Conservation (phyloP, 2,797 vertebrate species). For the Acrocephalus scirpaceus region DNA sequence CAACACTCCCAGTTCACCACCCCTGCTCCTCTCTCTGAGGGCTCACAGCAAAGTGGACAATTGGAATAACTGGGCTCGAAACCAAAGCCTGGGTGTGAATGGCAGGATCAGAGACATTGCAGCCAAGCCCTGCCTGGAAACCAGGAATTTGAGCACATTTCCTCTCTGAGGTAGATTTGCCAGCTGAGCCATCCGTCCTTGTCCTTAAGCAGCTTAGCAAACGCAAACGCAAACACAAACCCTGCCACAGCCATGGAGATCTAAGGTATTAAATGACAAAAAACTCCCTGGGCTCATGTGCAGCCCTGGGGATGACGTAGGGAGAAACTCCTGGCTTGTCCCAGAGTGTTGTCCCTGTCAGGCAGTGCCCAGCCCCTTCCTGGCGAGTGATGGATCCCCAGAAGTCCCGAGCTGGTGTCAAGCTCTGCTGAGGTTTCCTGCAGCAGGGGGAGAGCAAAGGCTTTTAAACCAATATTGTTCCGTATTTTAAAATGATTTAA, state of each 20-base stretch:
- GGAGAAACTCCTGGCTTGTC: background rate
- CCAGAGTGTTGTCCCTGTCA: background rate
- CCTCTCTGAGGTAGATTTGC: background rate
- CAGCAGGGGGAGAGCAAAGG: slow-evolving; percentile 2
- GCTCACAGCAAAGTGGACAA: fast-evolving
- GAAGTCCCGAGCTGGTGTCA: background rate
- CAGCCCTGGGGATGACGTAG: background rate
- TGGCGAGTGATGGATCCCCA: background rate
- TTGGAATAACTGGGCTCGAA: fast-evolving
- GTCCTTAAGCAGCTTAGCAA: background rate
- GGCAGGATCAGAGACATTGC: background rate
- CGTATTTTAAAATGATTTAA: slow-evolving; percentile 68
- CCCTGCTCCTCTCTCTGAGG: background rate
- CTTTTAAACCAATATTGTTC: slow-evolving; percentile 60
- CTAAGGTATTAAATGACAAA: background rate
- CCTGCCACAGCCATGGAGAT: background rate
- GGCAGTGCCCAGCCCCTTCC: background rate
- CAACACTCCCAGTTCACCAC: fast-evolving
- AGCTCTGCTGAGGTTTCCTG: slow-evolving; percentile 43
- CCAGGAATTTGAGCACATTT: background rate
- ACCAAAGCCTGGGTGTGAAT: background rate
- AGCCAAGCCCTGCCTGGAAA: background rate
- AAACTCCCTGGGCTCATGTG: fast-evolving
- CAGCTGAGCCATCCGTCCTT: background rate
- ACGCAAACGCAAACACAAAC: background rate